A percentile compares a stretch with the other conserved stretches of the same genome.
These are phyloP conservation scores for Tetrax tetrax DNA, from an alignment of 2,113 vertebrate species.

Conservation along the genomic window DNA sequence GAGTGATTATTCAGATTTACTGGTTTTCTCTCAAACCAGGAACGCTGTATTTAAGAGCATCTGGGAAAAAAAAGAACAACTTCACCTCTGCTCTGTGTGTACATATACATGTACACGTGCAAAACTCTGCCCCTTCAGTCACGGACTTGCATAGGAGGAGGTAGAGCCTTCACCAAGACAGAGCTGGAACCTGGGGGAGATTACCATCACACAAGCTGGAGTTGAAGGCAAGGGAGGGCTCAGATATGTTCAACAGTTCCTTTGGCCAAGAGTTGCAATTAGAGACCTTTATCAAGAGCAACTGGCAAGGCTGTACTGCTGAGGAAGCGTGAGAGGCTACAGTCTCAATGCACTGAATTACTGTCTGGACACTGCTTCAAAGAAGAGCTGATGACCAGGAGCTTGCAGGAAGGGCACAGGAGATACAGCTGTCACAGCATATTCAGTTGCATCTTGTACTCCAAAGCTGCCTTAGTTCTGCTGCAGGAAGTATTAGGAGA, in stretches of 20 bases:
- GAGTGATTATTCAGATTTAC: neutral
- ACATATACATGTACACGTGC: too few species aligned
- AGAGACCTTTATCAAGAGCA: neutral
- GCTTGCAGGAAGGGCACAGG: neutral
- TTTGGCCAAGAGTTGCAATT: neutral
- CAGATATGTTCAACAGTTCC: neutral
- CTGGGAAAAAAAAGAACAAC: neutral
- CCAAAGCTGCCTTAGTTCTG: neutral
- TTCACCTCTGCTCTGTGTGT: neutral
- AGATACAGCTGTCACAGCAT: neutral
- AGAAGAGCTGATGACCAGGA: neutral
- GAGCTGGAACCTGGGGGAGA: neutral
- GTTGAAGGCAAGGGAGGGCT: neutral
- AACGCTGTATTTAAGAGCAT: neutral
- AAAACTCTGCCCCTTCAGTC: neutral
- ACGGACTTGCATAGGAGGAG: neutral
- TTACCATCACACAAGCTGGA: neutral
- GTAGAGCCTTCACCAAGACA: neutral
- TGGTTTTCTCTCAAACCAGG: neutral
- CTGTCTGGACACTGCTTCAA: neutral
- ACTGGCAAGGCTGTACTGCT: neutral
- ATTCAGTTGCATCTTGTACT: neutral
- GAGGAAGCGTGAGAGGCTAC: neutral
- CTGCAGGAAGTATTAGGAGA: neutral
- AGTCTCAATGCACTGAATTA: neutral